A percentile compares a stretch with the other conserved stretches of the same genome.
Conservation (phyloP, 2,113 vertebrate species). For the Colius striatus region DNA sequence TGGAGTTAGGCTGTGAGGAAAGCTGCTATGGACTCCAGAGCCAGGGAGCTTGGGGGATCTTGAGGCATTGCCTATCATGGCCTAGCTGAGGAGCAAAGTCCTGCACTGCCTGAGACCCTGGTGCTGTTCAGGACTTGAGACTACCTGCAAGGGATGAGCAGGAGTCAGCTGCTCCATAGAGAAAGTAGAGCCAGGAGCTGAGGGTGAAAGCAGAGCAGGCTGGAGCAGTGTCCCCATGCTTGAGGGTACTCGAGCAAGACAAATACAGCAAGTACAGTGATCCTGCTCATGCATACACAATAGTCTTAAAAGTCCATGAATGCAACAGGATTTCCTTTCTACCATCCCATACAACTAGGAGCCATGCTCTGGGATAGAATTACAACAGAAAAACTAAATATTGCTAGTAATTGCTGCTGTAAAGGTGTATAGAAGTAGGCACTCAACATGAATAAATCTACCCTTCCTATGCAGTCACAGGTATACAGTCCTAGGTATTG, state of each 20-base stretch:
- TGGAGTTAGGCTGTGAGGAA: not conserved
- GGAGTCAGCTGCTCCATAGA: not conserved
- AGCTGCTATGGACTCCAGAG: not conserved
- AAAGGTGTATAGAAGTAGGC: not conserved
- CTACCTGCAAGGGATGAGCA: not conserved
- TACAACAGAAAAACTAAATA: not conserved
- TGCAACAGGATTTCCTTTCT: not conserved
- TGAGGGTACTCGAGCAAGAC: not conserved
- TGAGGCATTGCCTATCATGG: not conserved
- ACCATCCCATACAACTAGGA: not conserved
- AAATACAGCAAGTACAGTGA: not conserved
- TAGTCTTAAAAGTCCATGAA: not conserved
- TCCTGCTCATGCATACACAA: not conserved
- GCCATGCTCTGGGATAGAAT: not conserved
- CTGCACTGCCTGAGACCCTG: accelerated
- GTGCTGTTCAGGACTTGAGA: not conserved
- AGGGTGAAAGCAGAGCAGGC: not conserved
- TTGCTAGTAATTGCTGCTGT: not conserved
- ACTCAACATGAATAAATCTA: not conserved
- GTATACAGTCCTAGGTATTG: not conserved
- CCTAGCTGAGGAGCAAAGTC: not conserved
- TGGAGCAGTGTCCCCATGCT: not conserved
- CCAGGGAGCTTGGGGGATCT: not conserved
- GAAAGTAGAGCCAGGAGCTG: not conserved
- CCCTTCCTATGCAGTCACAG: not conserved